Base-by-base conservation (phyloP, 2,113 vertebrate species). In the Centropristis striata region DNA sequence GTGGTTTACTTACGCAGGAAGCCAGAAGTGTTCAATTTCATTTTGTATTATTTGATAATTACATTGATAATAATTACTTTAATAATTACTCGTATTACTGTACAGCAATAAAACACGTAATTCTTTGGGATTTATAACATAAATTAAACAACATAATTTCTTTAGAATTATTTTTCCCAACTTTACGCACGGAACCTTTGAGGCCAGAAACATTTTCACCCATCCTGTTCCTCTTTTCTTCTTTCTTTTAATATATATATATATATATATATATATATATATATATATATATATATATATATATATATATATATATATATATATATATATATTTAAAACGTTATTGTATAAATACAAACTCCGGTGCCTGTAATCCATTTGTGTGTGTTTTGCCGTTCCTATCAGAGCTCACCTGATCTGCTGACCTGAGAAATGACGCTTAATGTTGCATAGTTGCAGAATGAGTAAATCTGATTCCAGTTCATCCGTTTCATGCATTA, bases 321-420 rank as follows among this genome's bases (percentile, higher is more conserved):
- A n/a, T n/a, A n/a, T n/a, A n/a, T n/a, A n/a, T n/a, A 36, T 36
- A 49, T 51, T 81, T 68, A 32, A 4, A 39, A 63, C 47, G 37
- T 49, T 74, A 58, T 71, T 85, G 47, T 78, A 59, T 28, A 83
- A 84, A 86, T 78, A 83, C 71, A 88, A 32, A 14, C 18, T 75
- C 21, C 9, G 21, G 9, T 44, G 37, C 67, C 51, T 66, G 16
- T 14, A 79, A 60, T 64, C 27, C 28, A 16, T 5, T 60, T 73
- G 21, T 39, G 23, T 83, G 58, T 79, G 60, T 80, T 69, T 37
- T 66, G 71, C 47, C 71, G 18, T 76, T 53, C 61, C 41, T 36
- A n/a, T 16, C 18, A 80, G 9, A 39, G 1, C 37, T 39, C 7
- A 12, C 10, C 37, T 39, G 32, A 32, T 32, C 32, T 32, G 0